A percentile compares a stretch with the other conserved stretches of the same genome.
phyloP scores from a whole-genome alignment of 64 coral and sea anemone genomes.

The Acropora yongei region DNA sequence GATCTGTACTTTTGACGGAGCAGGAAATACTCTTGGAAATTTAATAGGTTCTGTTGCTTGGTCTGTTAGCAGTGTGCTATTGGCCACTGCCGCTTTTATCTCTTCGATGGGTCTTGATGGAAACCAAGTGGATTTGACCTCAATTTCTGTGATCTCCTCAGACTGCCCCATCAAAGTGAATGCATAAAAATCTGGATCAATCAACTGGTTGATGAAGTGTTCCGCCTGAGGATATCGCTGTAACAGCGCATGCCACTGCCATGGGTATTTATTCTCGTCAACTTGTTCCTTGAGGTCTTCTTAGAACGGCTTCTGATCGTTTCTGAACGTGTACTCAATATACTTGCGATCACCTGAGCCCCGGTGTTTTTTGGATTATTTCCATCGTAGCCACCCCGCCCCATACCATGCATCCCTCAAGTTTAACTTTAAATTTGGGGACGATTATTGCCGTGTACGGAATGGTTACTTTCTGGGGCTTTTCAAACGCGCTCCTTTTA shows the following conservation, averaged over 20 bases:
- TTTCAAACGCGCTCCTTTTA: slow-evolving; percentile 42
- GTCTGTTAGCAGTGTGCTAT: neutral
- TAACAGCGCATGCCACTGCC: slow-evolving; percentile 73
- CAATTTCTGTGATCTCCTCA: slow-evolving; percentile 52
- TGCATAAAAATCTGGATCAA: slow-evolving; percentile 39
- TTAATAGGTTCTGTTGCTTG: neutral
- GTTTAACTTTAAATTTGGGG: slow-evolving; percentile 48
- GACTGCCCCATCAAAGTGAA: slow-evolving; percentile 74
- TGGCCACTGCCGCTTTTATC: neutral
- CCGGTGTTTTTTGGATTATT: slow-evolving; percentile 43
- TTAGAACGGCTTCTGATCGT: slow-evolving; percentile 59
- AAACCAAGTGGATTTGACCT: slow-evolving; percentile 51
- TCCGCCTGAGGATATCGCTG: slow-evolving; percentile 40
- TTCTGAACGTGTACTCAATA: slow-evolving; percentile 31
- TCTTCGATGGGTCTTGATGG: neutral
- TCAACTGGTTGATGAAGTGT: slow-evolving; percentile 41
- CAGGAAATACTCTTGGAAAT: slow-evolving; percentile 17
- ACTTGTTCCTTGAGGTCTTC: slow-evolving; percentile 65
- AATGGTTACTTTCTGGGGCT: slow-evolving; percentile 51
- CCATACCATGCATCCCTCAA: slow-evolving; percentile 61
- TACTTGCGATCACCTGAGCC: slow-evolving; percentile 30
- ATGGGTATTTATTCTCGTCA: slow-evolving; percentile 59
- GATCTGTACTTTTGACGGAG: slow-evolving; percentile 27
- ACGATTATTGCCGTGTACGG: slow-evolving; percentile 65
- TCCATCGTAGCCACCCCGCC: slow-evolving; percentile 71